phyloP scores from a whole-genome alignment of 2,113 vertebrate genomes.

The human (Homo sapiens) region DNA sequence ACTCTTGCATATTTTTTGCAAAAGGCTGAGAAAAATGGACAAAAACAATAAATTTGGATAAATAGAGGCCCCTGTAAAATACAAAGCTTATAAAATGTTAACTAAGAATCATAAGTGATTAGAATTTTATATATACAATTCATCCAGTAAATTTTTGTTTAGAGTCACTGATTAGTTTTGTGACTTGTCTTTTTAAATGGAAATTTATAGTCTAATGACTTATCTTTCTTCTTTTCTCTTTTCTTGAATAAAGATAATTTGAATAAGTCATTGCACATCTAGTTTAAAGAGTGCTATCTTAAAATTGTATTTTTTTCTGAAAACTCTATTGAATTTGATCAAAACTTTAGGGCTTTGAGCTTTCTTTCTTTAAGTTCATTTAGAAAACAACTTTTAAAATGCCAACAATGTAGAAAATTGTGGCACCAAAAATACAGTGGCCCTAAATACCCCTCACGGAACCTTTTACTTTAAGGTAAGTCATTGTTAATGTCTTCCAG shows the following conservation, averaged over 20 bases:
- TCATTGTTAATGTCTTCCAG: constrained; percentile 80
- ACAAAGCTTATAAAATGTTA: constrained; percentile 84
- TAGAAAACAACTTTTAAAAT: constrained; percentile 83
- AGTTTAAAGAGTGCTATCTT: constrained; percentile 84
- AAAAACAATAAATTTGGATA: constrained; percentile 84
- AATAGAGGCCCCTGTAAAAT: constrained; percentile 82
- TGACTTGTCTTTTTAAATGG: constrained; percentile 83
- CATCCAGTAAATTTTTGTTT: constrained; percentile 85
- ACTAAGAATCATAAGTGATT: constrained; percentile 83
- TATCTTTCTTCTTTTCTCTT: constrained; percentile 68
- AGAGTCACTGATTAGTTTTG: constrained; percentile 87
- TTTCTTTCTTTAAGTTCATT: constrained; percentile 81
- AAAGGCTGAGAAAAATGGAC: constrained; percentile 86
- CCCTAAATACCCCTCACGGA: constrained; percentile 82
- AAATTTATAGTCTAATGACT: constrained; percentile 89
- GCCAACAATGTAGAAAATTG: constrained; percentile 80
- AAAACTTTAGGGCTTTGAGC: constrained; percentile 83
- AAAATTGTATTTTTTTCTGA: constrained; percentile 80
- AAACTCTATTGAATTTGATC: constrained; percentile 84
- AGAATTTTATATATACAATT: constrained; percentile 87
- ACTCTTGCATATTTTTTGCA: constrained; percentile 87
- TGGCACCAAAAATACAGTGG: constrained; percentile 83
- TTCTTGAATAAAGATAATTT: constrained; percentile 84
- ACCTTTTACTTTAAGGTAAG: constrained; percentile 81
- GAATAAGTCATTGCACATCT: constrained; percentile 88